Base-by-base conservation (phyloP, 2,113 vertebrate species). In the Thoracochromis brauschi region DNA sequence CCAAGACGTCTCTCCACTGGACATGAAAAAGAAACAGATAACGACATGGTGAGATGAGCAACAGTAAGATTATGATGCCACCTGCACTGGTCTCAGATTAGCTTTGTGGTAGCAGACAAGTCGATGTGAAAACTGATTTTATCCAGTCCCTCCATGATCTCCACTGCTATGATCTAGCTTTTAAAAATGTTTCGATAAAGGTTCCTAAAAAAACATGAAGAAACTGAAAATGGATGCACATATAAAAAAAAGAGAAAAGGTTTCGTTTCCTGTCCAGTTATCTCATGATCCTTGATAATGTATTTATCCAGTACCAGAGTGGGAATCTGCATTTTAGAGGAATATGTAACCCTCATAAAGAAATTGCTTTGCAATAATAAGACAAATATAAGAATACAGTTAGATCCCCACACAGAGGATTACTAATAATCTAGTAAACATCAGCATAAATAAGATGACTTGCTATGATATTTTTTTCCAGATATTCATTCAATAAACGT, bases 1-100 rank as follows among this genome's bases (percentile, higher is more conserved):
- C 98, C 96, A 99, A 97, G 95, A 97, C 95, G 95, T 98, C 98
- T 96, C 98, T 98, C 97, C 98, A 98, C 98, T 99, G 97, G 87
- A 96, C 87, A 96, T 96, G 96, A 91, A 97, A 98, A 92, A 97
- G 95, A 98, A 85, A 97, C 92, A 97, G 91, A 97, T 24, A 96
- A 49, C 78, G 85, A 95, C 53, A 91, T 8, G 85, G 51, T 83
- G 89, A 90, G 83, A 84, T 63, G 53, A 29, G 63, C n/a, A 42
- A 24, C 19, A 29, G 42, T 49, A 49, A 19, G 71, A 75, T 4
- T 29, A 11, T 75, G 71, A 19, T 75, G 55, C 73, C 45, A 33
- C 73, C 73, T 7, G 26, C 9, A 83, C 5, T 38, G 11, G 16
- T 24, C 10, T 55, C 58, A 38, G 9, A 71, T 81, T 9, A 73